phyloP scores from a whole-genome alignment of 2,797 vertebrate species.

The Sebastes diaconus region DNA sequence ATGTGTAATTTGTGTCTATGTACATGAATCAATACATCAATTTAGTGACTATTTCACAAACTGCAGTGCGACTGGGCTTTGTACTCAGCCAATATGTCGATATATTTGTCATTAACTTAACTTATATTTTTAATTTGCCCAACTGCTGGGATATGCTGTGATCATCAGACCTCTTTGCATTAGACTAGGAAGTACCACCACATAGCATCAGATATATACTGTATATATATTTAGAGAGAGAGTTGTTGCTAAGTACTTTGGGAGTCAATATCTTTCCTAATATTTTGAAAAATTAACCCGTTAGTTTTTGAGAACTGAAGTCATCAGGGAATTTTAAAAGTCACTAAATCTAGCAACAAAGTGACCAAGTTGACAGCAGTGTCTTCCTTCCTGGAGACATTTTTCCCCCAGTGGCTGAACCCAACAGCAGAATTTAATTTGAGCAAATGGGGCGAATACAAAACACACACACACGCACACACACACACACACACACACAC shows the following conservation, averaged over 20 bases:
- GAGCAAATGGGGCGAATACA: neutral
- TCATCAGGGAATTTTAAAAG: conserved; percentile 1
- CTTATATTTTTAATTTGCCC: too few relatives aligned
- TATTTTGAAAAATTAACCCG: neutral
- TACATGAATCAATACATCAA: too few relatives aligned
- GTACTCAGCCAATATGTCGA: too few relatives aligned
- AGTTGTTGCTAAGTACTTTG: neutral
- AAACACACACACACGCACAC: neutral
- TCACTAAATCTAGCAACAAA: conserved; percentile 1
- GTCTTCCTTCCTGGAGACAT: neutral
- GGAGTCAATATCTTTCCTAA: neutral
- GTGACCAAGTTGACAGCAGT: neutral
- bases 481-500: neutral
- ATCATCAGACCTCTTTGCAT: neutral
- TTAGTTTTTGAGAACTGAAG: neutral
- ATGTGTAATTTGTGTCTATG: too few relatives aligned
- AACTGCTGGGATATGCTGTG: neutral
- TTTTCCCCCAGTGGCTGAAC: neutral
- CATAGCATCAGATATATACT: neutral
- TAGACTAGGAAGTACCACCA: neutral
- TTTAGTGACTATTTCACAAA: too few relatives aligned
- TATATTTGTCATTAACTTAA: too few relatives aligned
- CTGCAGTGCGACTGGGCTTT: too few relatives aligned
- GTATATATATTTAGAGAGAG: neutral
- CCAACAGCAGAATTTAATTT: conserved; percentile 24